Evolutionary conservation across 2,113 vertebrate genomes (phyloP).

Genomic region (Calypte anna): DNA sequence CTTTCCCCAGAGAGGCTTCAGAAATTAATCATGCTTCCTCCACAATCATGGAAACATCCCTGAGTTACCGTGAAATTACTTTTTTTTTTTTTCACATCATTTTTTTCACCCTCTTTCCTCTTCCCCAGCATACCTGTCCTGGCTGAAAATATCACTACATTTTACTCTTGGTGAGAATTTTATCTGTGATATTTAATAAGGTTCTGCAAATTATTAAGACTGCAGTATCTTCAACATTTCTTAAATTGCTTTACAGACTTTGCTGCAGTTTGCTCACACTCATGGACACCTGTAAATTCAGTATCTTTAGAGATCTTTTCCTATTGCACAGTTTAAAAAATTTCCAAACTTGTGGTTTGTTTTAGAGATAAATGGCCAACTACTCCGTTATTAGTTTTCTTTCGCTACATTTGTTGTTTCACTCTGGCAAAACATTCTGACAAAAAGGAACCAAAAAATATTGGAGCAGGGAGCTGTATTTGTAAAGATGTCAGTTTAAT

Average conservation of each 20-base stretch:
- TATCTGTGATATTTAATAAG: neutral
- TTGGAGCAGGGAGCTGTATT: slow-evolving; percentile 2
- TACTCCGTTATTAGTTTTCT: neutral
- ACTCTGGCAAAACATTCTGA: neutral
- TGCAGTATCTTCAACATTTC: neutral
- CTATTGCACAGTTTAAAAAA: neutral
- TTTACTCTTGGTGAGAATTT: neutral
- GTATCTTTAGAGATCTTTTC: neutral
- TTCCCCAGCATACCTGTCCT: neutral
- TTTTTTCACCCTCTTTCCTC: neutral
- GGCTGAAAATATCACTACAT: neutral
- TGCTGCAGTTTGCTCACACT: neutral
- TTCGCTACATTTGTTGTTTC: neutral
- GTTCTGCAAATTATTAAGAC: neutral
- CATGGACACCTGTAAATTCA: neutral
- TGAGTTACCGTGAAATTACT: neutral
- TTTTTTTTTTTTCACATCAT: neutral
- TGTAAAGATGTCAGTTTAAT: neutral
- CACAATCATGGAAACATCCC: neutral
- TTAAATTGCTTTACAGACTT: neutral
- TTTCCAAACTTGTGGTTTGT: neutral
- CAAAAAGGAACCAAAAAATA: slow-evolving; percentile 9
- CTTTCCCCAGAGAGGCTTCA: neutral
- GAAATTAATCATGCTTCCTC: slow-evolving; percentile 34
- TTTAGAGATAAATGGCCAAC: neutral